A percentile compares a stretch with the other conserved stretches of the same genome.
phyloP scores from a whole-genome alignment of 2,113 vertebrate genomes.

The Vireo altiloquus region DNA sequence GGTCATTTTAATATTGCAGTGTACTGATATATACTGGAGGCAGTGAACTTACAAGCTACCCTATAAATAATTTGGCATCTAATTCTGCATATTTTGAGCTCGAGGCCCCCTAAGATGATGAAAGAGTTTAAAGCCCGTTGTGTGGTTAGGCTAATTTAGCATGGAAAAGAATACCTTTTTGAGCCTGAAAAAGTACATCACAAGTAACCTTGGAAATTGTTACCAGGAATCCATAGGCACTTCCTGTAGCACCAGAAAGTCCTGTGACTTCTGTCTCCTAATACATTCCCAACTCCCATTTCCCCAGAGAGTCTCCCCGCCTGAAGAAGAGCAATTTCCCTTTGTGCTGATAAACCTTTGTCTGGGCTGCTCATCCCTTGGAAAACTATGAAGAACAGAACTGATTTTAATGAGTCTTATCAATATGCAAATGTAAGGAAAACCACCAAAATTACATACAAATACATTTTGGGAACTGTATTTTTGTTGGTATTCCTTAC shows the following conservation, averaged over 20 bases:
- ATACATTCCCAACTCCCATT: slow-evolving; percentile 53
- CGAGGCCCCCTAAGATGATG: slow-evolving; percentile 22
- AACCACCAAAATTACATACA: background rate
- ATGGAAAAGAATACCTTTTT: background rate
- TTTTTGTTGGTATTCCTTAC: slow-evolving; percentile 10
- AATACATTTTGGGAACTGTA: background rate
- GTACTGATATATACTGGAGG: slow-evolving; percentile 52
- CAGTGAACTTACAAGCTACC: slow-evolving; percentile 54
- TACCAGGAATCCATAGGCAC: slow-evolving; percentile 60
- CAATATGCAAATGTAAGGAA: background rate
- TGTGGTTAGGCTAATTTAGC: slow-evolving; percentile 23
- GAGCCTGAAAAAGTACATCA: background rate
- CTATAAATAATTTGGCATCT: slow-evolving; percentile 63
- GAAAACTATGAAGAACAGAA: background rate
- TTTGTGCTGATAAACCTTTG: slow-evolving; percentile 37
- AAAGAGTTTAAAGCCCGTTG: slow-evolving; percentile 34
- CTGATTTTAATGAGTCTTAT: background rate
- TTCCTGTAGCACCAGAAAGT: slow-evolving; percentile 74
- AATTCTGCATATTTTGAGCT: slow-evolving; percentile 61
- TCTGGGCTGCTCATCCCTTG: background rate
- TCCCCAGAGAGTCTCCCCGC: background rate
- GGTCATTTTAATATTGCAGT: slow-evolving; percentile 67
- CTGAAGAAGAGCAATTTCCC: slow-evolving; percentile 14
- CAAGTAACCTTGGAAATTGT: slow-evolving; percentile 41
- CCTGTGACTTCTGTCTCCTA: slow-evolving; percentile 73